These are phyloP conservation scores for Lepus americanus DNA, from an alignment of 2,113 vertebrate genomes.

Conservation along the genomic window DNA sequence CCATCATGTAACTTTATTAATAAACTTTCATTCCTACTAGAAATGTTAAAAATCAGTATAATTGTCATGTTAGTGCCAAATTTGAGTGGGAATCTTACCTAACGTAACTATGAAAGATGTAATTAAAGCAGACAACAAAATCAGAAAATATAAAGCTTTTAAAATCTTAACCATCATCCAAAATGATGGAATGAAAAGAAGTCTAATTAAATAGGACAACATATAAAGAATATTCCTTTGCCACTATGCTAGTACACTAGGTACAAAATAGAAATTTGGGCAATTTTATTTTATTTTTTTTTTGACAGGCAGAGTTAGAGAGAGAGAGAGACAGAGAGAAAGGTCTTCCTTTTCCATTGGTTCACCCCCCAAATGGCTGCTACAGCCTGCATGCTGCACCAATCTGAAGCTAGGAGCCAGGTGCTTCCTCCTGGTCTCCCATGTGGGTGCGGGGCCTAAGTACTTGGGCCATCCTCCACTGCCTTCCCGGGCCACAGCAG, in stretches of 20 bases:
- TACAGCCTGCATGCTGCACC: too few species aligned
- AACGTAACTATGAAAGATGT: conserved; percentile 36
- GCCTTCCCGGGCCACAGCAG: too few species aligned
- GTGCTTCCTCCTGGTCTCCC: too few species aligned
- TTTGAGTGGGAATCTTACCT: conserved; percentile 54
- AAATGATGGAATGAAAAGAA: conserved; percentile 39
- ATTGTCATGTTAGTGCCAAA: conserved; percentile 51
- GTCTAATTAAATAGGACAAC: conserved; percentile 10
- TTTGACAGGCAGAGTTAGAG: too few species aligned
- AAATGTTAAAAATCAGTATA: conserved; percentile 62
- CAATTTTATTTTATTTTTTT: background rate
- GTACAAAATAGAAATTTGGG: conserved; percentile 29
- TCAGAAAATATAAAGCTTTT: conserved; percentile 54
- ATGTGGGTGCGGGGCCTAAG: too few species aligned
- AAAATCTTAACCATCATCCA: conserved; percentile 8
- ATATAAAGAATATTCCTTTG: background rate
- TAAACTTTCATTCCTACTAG: conserved; percentile 48
- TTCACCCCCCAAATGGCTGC: too few species aligned
- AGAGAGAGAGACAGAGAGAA: too few species aligned
- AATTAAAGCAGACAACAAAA: conserved; percentile 56
- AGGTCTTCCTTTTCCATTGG: too few species aligned
- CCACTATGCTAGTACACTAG: background rate
- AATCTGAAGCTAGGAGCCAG: too few species aligned
- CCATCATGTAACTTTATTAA: conserved; percentile 46
- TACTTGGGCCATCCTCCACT: too few species aligned